Percentiles rank a stretch among this genome's conserved stretches.
These are phyloP conservation scores for Scolopax rusticola DNA, from an alignment of 2,797 vertebrate species.

Conservation along the genomic window DNA sequence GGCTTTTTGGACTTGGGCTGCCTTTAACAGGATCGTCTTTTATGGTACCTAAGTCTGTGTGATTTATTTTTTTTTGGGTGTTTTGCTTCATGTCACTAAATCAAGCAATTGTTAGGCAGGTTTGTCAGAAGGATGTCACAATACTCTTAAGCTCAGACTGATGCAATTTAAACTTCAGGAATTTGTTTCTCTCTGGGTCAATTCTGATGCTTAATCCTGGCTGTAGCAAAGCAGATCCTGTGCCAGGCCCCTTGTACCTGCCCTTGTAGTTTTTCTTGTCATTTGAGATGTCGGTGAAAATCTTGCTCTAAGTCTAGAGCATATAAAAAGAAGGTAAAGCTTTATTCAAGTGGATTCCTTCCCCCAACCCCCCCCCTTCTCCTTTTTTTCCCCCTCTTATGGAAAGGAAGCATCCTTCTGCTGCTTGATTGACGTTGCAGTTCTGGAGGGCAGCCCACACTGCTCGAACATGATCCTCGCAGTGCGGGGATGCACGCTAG, in stretches of 20 bases:
- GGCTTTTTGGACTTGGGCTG: neutral
- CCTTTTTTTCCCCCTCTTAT: accelerated
- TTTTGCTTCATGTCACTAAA: neutral
- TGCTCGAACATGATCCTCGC: conserved; percentile 29
- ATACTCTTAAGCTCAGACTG: neutral
- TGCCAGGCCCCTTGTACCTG: neutral
- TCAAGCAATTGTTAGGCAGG: neutral
- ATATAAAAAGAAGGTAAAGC: neutral
- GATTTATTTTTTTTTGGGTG: neutral
- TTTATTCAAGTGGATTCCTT: neutral
- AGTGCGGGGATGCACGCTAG: neutral
- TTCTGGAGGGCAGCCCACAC: conserved; percentile 53
- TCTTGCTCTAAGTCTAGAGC: neutral
- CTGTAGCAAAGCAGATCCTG: neutral
- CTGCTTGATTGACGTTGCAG: neutral
- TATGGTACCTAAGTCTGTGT: neutral
- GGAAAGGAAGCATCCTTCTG: neutral
- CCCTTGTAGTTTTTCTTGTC: neutral
- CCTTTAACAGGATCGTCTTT: neutral
- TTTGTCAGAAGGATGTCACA: conserved; percentile 8
- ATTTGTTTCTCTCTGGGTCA: neutral
- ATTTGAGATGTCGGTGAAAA: neutral
- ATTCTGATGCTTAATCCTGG: neutral
- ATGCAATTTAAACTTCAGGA: neutral
- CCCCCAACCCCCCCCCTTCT: too few species aligned